Percentiles rank a stretch among this genome's conserved stretches.
Conservation (phyloP, 2,797 vertebrate species). For the Clarias fuscus region DNA sequence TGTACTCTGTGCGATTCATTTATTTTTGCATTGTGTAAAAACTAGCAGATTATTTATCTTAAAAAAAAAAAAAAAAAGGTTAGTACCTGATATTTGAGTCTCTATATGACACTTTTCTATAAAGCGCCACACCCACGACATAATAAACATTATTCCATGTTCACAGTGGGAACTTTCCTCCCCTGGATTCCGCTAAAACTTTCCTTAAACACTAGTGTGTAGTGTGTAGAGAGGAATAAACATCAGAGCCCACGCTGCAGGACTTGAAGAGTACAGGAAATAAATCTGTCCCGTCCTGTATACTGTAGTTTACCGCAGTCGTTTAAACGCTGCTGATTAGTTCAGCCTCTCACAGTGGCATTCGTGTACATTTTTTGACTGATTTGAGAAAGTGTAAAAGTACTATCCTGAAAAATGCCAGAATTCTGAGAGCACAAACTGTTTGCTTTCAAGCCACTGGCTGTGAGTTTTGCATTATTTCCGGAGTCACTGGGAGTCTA, state of each 20-base stretch:
- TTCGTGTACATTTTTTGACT: not conserved
- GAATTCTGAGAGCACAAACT: not conserved
- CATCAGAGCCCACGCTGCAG: not conserved
- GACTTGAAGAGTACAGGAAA: not conserved
- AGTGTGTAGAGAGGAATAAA: not conserved
- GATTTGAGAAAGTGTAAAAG: too few species aligned
- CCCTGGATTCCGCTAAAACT: not conserved
- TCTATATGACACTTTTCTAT: not conserved
- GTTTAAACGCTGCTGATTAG: not conserved
- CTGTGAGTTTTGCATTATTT: not conserved
- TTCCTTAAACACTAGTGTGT: not conserved
- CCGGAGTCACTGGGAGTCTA: conserved; percentile 63
- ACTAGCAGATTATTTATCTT: not conserved
- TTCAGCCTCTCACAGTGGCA: not conserved
- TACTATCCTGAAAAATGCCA: not conserved
- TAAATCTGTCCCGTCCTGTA: not conserved
- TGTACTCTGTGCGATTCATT: not conserved
- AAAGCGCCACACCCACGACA: not conserved
- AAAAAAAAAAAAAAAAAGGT: not conserved
- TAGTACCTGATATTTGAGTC: conserved; percentile 1
- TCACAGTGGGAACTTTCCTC: not conserved
- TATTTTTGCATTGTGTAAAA: not conserved
- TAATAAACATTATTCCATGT: not conserved
- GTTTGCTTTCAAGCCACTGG: not conserved
- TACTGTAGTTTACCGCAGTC: not conserved